Base-by-base conservation (phyloP, 2,113 vertebrate species). In the Hoplias malabaricus region DNA sequence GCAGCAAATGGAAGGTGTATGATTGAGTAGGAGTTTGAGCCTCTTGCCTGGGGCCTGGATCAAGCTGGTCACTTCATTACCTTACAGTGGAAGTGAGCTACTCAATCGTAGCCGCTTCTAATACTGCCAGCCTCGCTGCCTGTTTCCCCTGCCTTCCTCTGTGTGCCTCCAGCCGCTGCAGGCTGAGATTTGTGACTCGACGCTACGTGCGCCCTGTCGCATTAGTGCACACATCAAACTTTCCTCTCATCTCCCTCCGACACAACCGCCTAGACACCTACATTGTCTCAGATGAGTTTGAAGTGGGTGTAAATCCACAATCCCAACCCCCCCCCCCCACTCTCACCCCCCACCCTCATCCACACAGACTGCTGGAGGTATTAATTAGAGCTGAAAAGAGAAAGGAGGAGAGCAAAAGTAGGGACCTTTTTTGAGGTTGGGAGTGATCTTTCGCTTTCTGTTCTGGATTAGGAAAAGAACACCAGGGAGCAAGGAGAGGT, bases 121-220 rank as follows among this genome's bases (percentile, higher is more conserved):
- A 61, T 79, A 70, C 81, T 79, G 85, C 84, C 86, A 79, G 83
- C 84, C 83, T 83, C 82, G 81, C 78, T 81, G 82, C 78, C 79
- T 84, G 83, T 80, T 83, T 81, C 73, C 80, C 78, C n/a, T 72
- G 86, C 85, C 69, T 57, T 78, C 67, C 19, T 85, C 77, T 83
- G 84, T 86, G 83, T 0, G 48, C 23, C 7, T n/a, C 29, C 13
- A 27, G 36, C 34, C 43, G 56, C 57, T 50, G 56, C 77, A 71
- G 90, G 90, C 89, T 75, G 80, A 87, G 89, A 91, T 93, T 92
- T 90, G 91, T 86, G 83, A 83, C 85, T 84, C 79, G 86, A 81
- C 84, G 86, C 91, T 90, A 90, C 86, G 84, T 88, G 82, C 86
- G 87, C 85, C 87, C 73, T 88, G 87, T 90, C 88, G 87, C 86